Base-by-base conservation (phyloP, 1,140 invertebrate species). In the Drosophila suzukii region DNA sequence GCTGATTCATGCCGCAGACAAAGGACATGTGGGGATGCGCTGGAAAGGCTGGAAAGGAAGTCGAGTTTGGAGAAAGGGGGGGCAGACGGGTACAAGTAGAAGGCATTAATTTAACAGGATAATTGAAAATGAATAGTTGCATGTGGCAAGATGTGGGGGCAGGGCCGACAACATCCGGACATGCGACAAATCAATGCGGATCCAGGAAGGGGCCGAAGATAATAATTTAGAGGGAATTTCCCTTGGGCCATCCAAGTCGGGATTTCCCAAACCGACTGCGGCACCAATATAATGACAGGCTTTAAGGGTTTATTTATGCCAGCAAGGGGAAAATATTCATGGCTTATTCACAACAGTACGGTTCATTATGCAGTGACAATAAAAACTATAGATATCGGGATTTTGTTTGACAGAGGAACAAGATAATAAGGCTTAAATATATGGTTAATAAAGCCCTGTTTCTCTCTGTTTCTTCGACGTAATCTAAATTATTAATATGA, bases 71-170 rank as follows among this genome's bases (percentile, higher is more conserved):
- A n/a, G n/a, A n/a, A n/a, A n/a, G n/a, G n/a, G n/a, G n/a, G 44
- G 44, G n/a, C 38, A 51, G 15, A 43, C 57, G 34, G 56, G 56
- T 56, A 54, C 49, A 59, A 55, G 56, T 56, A 54, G 44, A 59
- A 55, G 56, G 77, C 72, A 81, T 80, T 75, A 60, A 80, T 81
- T 81, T 81, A 81, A 77, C 78, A 65, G 47, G 60, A 81, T 81
- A 82, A 81, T 81, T 81, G 73, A 79, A 75, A 75, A 53, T 62
- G 55, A 81, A 72, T 81, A 55, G 54, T 67, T 61, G 51, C 43
- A 70, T 55, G 66, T 47, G 66, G 44, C 30, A 46, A 50, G 41
- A 38, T 36, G 49, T 30, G 39, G 49, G 13, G 65, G 15, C 56
- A n/a, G 17, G 11, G 2, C 6, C 39, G 57, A 63, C 46, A 49